Percentiles rank a stretch among this genome's conserved stretches.
Conservation (phyloP, 1,140 invertebrate species). For the Magallana ariakensis region DNA sequence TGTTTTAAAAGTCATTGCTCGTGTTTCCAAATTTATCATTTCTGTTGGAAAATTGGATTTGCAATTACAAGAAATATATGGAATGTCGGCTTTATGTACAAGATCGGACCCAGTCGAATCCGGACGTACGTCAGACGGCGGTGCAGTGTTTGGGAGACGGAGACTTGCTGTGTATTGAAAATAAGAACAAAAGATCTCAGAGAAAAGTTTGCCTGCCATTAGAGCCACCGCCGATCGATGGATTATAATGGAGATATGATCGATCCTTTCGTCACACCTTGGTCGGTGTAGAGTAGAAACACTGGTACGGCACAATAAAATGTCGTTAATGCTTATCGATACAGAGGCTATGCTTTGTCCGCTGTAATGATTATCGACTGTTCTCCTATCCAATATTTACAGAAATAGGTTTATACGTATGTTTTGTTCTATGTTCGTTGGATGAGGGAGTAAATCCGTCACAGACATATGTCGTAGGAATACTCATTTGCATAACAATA, state of each 20-base stretch:
- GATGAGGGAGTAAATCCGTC: too few species aligned
- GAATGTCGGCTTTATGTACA: not conserved
- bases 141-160: not conserved
- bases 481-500: too few species aligned
- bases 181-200: slow-evolving; percentile 7
- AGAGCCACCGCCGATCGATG: not conserved
- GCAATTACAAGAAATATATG: not conserved
- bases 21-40: too few species aligned
- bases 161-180: not conserved
- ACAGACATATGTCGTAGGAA: too few species aligned
- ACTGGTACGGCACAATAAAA: slow-evolving; percentile 12
- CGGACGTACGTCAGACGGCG: not conserved
- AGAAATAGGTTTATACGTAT: not conserved
- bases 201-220: not conserved
- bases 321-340: slow-evolving; percentile 6
- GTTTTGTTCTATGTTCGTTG: too few species aligned
- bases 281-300: slow-evolving; percentile 15
- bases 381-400: not conserved
- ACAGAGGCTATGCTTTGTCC: not conserved
- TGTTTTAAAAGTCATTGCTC: too few species aligned
- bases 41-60: not conserved
- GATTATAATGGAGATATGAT: slow-evolving; percentile 12
- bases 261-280: slow-evolving; percentile 6
- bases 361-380: slow-evolving; percentile 28
- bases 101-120: not conserved